Base-by-base conservation (phyloP, 2,888 invertebrate genomes). In the Parnassius glacialis region DNA sequence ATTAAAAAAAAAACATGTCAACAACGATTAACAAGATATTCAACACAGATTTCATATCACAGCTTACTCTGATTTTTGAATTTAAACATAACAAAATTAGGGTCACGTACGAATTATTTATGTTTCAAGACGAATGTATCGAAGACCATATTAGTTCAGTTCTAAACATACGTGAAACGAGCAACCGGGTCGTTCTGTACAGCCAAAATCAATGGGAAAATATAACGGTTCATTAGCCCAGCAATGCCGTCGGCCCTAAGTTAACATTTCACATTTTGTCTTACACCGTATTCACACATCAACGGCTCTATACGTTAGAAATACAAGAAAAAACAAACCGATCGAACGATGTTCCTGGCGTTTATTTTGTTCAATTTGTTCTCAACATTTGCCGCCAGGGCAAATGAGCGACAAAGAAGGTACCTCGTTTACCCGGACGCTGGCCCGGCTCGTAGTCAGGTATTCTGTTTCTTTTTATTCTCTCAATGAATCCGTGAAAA, bases 371-470 rank as follows among this genome's bases (percentile, higher is more conserved):
- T 89, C 68, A 82, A 83, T 81, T 79, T 84, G 57, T 73, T 86
- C 57, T 72, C 72, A 62, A 65, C 77, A 64, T 73, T 76, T 44
- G 73, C 71, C 44, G 73, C 70, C 61, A 75, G 76, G 64, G 77
- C 75, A 62, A 69, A 74, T 59, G 61, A 61, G 16, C 83, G 93
- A 65, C 87, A 92, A 64, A 92, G 85, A 70, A 83, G 94, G 63
- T 93, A 92, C 72, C 84, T 94, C 57, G 87, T 93, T n/a, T 94
- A 92, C 75, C 92, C 93, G 10, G 90, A 92, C 67, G 93, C 93
- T 52, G 90, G 92, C 7, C 92, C 92, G 1, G 93, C 93, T 57
- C 87, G 93, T 84, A 87, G 93, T 52, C 93, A 94, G 91, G 94
- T 94, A 90, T 70, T 69, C 68, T 67, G 51, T 67, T 66, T 63